Base-by-base conservation (phyloP, 2,797 vertebrate species). In the Dallia pectoralis region DNA sequence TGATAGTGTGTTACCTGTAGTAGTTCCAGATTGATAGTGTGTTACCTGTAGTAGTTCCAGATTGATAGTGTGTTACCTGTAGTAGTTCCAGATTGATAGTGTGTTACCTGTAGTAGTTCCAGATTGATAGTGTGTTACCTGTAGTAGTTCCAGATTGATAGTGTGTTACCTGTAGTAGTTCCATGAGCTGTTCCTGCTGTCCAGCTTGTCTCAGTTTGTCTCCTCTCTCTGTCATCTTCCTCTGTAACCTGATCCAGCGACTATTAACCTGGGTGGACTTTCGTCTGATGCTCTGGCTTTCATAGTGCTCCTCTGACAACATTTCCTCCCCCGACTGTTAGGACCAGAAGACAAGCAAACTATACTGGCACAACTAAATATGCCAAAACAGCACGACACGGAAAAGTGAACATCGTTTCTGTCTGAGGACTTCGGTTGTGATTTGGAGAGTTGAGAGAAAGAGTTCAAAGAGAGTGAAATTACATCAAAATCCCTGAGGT, bases 111-210 rank as follows among this genome's bases (percentile, higher is more conserved):
- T 29, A 29, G 9, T 27, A 29, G 22, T 27, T 61, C 27, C 59
- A 62, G 56, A 14, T 53, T 19, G 5, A 19, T 29, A 27, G 22
- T 27, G 11, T 19, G 51, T 53, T 40, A 40, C 36, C 14, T 0
- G 16, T 8, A 56, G 4, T 63, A 29, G 61, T 16, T 27, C 25
- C 25, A 0, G 51, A 27, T 6, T 47, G 22, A 25, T 15, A 64
- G 27, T 64, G 14, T 64, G 79, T 40, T 12, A 93, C 94, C 93
- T 93, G 90, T 6, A 97, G 91, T 40, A 96, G 85, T 82, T 93
- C 94, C 93, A 95, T 96, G 70, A 97, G 93, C 81, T 95, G 95
- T 73, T 95, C 95, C 85, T 96, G 94, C 82, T 94, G 94, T 14
- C 93, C 93, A 0, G 95, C 95, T 82, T 95, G 94, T 76, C 89